Evolutionary conservation across 2,113 vertebrate genomes (phyloP).

Genomic region (Ascaphus truei): DNA sequence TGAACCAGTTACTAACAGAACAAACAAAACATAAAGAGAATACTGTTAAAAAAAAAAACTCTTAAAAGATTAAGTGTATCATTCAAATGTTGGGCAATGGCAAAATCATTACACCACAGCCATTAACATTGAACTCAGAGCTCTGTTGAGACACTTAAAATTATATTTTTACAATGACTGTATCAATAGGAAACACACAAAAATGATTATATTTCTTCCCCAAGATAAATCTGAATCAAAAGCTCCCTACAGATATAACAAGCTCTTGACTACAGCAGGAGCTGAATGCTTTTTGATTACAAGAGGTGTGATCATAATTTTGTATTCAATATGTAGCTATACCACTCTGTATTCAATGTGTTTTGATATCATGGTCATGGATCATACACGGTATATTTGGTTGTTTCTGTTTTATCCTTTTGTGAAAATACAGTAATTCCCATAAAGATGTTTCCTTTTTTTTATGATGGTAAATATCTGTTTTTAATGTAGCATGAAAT

Average conservation of each 20-base stretch:
- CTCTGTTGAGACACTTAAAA: constrained; percentile 17
- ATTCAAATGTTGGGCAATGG: constrained; percentile 15
- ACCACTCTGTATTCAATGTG: background rate
- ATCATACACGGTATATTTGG: constrained; percentile 13
- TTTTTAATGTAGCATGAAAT: no score
- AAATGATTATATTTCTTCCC: constrained; percentile 14
- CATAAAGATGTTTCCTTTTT: no score
- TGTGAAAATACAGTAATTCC: background rate
- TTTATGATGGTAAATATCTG: no score
- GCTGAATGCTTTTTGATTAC: constrained; percentile 31
- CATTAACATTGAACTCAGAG: constrained; percentile 22
- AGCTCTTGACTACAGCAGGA: constrained; percentile 8
- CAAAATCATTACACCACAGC: constrained; percentile 14
- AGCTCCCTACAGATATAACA: constrained; percentile 23
- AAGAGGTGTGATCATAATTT: constrained; percentile 18
- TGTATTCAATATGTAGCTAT: constrained; percentile 10
- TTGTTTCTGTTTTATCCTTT: background rate
- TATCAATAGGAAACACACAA: constrained; percentile 21
- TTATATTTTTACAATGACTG: constrained; percentile 20
- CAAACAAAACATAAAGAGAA: no score
- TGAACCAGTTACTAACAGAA: no score
- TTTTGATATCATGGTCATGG: background rate
- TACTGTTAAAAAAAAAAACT: no score
- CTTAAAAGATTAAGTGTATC: background rate
- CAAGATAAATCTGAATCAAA: constrained; percentile 6